Base-by-base conservation (phyloP, 1,140 invertebrate species). In the Zaprionus africanus region DNA sequence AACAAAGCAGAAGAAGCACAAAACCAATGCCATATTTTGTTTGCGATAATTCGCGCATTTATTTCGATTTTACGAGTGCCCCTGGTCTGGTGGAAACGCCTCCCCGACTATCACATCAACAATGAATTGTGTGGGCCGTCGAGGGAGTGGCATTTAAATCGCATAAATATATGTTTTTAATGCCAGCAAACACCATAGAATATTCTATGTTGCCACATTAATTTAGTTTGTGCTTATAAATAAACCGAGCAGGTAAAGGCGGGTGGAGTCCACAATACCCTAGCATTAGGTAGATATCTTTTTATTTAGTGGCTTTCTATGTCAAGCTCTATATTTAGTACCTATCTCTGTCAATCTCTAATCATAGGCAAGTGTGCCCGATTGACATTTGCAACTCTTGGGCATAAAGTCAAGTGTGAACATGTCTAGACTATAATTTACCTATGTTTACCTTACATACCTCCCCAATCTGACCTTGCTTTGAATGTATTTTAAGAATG, bases 41-140 rank as follows among this genome's bases (percentile, higher is more conserved):
- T 72, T 66, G 62, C 73, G 60, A 71, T 79, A 79, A 90, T 81
- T 83, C 71, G 63, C 63, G 80, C 80, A 75, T 83, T 87, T 64
- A 73, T 83, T 83, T 61, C 22, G 51, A 65, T 68, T 68, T 80
- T 78, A 77, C 64, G 70, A 74, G 65, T 59, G 11, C 3, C 13
- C 58, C 22, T n/a, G n/a, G n/a, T 22, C 22, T 22, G 22, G 63
- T 63, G 36, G 19, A 43, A 28, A 63, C 53, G 31, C 53, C 62
- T 17, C 24, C 51, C 19, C 41, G 12, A 57, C 28, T 73, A 70
- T 76, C 75, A 76, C 71, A 61, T 63, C 81, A 64, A 73, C 72
- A 85, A 74, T 79, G 65, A 76, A 81, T 69, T 76, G 57, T 71
- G 56, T 58, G 61, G 59, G 57, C 63, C 60, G 68, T 78, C 79